phyloP scores from a whole-genome alignment of 1,140 invertebrate genomes.

The Apis florea region DNA sequence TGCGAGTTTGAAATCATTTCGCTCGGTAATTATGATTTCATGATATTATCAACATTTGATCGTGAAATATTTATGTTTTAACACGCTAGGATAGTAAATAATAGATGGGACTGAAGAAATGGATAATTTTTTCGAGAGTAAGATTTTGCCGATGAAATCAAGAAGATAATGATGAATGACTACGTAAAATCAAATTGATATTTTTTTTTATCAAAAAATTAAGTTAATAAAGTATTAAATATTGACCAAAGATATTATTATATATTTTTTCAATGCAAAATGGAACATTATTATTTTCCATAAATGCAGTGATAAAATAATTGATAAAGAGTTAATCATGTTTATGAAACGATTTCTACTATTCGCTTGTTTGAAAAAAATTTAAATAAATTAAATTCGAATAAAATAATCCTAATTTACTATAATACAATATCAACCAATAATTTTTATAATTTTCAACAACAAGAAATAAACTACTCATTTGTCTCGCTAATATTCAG shows the following conservation, averaged over 20 bases:
- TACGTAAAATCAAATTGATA: too few species aligned
- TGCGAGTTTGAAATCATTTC: neutral
- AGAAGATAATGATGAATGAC: too few species aligned
- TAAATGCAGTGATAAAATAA: neutral
- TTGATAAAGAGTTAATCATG: neutral
- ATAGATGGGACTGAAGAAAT: too few species aligned
- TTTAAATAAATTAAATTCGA: neutral
- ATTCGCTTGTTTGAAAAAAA: neutral
- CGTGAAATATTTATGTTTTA: neutral
- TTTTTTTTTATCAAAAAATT: too few species aligned
- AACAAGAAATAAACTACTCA: neutral
- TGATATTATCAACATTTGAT: too few species aligned
- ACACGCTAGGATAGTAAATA: neutral
- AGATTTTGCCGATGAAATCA: too few species aligned
- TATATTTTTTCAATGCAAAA: too few species aligned
- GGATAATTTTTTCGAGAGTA: too few species aligned
- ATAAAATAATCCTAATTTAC: neutral
- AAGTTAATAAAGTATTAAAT: too few species aligned
- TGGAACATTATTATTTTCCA: too few species aligned
- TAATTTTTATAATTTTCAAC: neutral
- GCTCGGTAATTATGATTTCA: neutral
- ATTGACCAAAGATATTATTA: too few species aligned
- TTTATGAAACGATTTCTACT: accelerated
- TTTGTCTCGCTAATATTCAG: neutral
- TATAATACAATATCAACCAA: neutral